phyloP scores from a whole-genome alignment of 1,140 invertebrate species.

The Drosophila arawakana region DNA sequence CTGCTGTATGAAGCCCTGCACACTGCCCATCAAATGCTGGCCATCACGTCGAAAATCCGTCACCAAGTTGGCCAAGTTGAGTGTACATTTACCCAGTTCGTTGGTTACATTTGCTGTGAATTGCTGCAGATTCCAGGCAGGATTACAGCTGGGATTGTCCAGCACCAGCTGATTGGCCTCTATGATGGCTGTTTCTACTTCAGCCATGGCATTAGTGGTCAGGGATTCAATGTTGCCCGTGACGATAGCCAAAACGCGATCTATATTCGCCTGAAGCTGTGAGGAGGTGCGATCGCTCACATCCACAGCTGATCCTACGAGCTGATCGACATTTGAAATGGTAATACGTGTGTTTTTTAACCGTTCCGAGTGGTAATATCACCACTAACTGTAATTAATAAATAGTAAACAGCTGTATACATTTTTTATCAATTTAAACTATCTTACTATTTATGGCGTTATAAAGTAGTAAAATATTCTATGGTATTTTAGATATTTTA shows the following conservation, averaged over 20 bases:
- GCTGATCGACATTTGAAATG: slow-evolving; percentile 6
- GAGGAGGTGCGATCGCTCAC: slow-evolving; percentile 55
- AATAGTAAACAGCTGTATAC: neutral
- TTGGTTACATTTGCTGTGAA: slow-evolving; percentile 60
- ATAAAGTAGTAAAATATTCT: no score
- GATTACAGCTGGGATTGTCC: slow-evolving; percentile 60
- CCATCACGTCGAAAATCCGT: slow-evolving; percentile 37
- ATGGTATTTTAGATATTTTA: no score
- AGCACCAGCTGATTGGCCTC: slow-evolving; percentile 58
- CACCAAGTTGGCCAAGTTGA: slow-evolving; percentile 21
- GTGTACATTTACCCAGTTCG: slow-evolving; percentile 48
- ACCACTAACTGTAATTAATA: slow-evolving; percentile 23
- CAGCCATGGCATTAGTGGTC: slow-evolving; percentile 41
- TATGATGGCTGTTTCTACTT: slow-evolving; percentile 56
- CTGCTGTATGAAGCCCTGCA: slow-evolving; percentile 57
- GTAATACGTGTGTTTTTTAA: neutral
- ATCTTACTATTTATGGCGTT: neutral
- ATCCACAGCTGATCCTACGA: slow-evolving; percentile 52
- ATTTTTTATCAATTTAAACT: slow-evolving; percentile 2
- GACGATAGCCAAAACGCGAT: slow-evolving; percentile 35
- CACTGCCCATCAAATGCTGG: slow-evolving; percentile 30
- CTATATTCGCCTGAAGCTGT: slow-evolving; percentile 60
- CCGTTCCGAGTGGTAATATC: slow-evolving; percentile 1
- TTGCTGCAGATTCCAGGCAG: slow-evolving; percentile 57
- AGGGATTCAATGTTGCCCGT: slow-evolving; percentile 54